Evolutionary conservation across 2,888 invertebrate species (phyloP).

Genomic region (Lepidocyrtoides sp.): DNA sequence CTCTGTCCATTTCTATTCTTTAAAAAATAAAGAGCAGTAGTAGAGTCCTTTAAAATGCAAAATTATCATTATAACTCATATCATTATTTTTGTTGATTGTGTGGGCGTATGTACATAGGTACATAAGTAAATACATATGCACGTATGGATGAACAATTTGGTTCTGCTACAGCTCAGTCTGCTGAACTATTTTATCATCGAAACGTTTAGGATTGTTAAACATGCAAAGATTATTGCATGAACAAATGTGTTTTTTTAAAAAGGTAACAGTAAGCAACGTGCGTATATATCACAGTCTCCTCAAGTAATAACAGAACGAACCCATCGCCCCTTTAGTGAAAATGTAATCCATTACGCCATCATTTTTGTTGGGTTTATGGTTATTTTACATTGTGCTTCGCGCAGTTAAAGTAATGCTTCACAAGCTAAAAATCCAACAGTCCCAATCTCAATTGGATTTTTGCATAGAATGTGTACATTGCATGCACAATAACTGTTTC

Average conservation of each 20-base stretch:
- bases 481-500: constrained; percentile 59
- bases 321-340: not conserved
- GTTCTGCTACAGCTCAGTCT: not conserved
- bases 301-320: constrained; percentile 9
- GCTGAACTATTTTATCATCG: not conserved
- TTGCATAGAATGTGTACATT: constrained; percentile 40
- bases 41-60: too few species aligned
- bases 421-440: not conserved
- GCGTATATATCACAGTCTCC: not conserved
- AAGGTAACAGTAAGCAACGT: not conserved
- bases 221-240: constrained; percentile 3
- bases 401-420: not conserved
- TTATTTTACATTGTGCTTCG: not conserved
- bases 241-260: not conserved
- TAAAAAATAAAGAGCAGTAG: too few species aligned
- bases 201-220: not conserved
- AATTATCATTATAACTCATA: too few species aligned
- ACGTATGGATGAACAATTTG: not conserved
- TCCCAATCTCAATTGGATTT: constrained; percentile 41
- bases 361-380: not conserved
- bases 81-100: not conserved
- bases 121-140: not conserved
- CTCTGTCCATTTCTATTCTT: too few species aligned
- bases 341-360: constrained; percentile 15
- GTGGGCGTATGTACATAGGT: constrained; percentile 5